Evolutionary conservation across 2,797 vertebrate species (phyloP), one percentile per base, ranked within the genome.

Genomic region (Thalassophryne amazonica): DNA sequence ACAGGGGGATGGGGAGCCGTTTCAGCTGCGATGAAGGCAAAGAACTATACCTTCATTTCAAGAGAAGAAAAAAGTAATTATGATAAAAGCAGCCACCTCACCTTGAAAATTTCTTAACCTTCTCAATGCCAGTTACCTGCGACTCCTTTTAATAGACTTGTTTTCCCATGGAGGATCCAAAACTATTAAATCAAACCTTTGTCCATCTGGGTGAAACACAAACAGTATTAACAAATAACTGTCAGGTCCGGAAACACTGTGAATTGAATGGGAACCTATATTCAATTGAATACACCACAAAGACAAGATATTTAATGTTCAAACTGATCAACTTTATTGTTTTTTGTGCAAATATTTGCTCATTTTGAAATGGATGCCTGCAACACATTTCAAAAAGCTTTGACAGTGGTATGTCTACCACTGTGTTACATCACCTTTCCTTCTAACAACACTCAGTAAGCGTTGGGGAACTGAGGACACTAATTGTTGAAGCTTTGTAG

Each of bases 91-190:
- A 29, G 31, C 8, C 6, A 9, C 6, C 3, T 3, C 9, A 12
- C 6, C 4, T 3, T 22, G 28, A 19, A 20, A 4, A 10, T 6
- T 1, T 21, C 6, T 43, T 14, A 30, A 0, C 1, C 5, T 38
- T n/a, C 17, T 10, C 11, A 59, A 43, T 7, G 2, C 12, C 13
- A 57, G 48, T 60, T 81, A 98, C 96, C 94, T 93, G 43, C 89
- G 94, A 80, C 95, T 97, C 84, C 96, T 93, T 87, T 97, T 98
- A 62, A 96, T 91, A 4, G 97, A 99, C 74, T 97, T 98, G 80
- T 99, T 99, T 85, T 97, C 93, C 97, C 96, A 98, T 0, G 95
- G 96, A 40, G 97, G 95, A 81, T 99, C 96, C 18, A 99, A 85
- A 33, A 98, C 91, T 69, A 98, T 96, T 10, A 94, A 59, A 52